Conservation (phyloP, 2,113 vertebrate genomes). For the Oreochromis niloticus region DNA sequence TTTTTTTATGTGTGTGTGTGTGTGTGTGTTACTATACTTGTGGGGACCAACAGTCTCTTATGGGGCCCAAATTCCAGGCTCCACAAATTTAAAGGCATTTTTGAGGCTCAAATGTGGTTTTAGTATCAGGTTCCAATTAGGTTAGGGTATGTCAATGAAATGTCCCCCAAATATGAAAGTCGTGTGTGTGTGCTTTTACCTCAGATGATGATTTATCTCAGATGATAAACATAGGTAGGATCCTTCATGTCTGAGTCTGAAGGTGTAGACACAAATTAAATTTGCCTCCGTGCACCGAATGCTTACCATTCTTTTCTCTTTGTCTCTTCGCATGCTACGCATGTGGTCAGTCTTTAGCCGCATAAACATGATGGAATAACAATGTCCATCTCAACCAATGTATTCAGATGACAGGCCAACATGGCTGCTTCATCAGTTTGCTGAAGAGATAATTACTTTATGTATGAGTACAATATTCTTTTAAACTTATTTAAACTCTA, state of each 20-base stretch:
- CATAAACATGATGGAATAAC: background rate
- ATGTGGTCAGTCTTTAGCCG: background rate
- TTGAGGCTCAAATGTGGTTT: too few relatives aligned
- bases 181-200: background rate
- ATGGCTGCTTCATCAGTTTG: background rate
- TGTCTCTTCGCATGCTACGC: background rate
- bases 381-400: background rate
- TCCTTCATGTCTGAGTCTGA: background rate
- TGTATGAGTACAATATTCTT: background rate
- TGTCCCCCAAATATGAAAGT: background rate
- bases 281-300: background rate
- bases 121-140: too few relatives aligned
- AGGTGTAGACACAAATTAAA: background rate
- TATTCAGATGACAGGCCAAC: background rate
- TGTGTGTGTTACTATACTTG: too few relatives aligned
- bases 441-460: background rate
- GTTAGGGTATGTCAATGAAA: too few relatives aligned
- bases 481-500: background rate
- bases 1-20: too few relatives aligned
- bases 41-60: too few relatives aligned
- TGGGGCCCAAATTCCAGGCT: too few relatives aligned
- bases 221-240: background rate
- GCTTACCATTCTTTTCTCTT: background rate
- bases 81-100: too few relatives aligned
- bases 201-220: background rate